Evolutionary conservation across 2,797 vertebrate species (phyloP), one percentile per base, ranked within the genome.

Genomic region (Heteromormyrus szaboi): DNA sequence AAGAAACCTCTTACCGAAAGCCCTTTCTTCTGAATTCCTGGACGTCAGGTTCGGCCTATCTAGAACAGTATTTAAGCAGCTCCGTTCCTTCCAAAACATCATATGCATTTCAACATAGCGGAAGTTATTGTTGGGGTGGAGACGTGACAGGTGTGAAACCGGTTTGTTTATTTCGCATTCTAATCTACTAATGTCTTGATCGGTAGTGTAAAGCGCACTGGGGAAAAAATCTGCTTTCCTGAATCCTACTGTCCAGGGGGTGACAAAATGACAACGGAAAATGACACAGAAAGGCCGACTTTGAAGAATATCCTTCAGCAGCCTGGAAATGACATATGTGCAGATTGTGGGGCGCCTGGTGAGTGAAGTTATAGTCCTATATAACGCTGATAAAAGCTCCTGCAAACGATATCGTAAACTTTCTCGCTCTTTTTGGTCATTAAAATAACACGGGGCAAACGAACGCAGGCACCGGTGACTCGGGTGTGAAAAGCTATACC

Each of bases 311-410:
- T 86, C 51, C 51, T 56, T 33, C 4, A 53, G 12, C 29, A 54
- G 85, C 29, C 85, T 33, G 85, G 48, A 19, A 86, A 86, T 37
- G 50, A 41, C 85, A 29, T 17, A 29, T 86, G 85, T 29, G 85
- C 85, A 86, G 85, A 86, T 37, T 86, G 85, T 37, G 85, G 85
- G 6, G 25, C 48, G 33, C 25, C 85, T 17, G 85, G 85, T 86
- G 11, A 86, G 85, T 51, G 29, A 29, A 33, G 29, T n/a, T 44
- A 3, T 11, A 19, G 37, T 44, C 33, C 37, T 25, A 14, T 4
- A 12, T 72, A 33, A 44, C 14, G 37, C 17, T 9, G 72, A 72
- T 14, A 17, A 44, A 79, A 79, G 72, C 33, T 44, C 1, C 33
- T 79, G 14, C 1, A 12, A 72, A 37, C 1, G 17, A 41, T 29